Evolutionary conservation across 53 echinoderm and acorn worm genomes (phyloP).

Genomic region (Luidia sarsii): DNA sequence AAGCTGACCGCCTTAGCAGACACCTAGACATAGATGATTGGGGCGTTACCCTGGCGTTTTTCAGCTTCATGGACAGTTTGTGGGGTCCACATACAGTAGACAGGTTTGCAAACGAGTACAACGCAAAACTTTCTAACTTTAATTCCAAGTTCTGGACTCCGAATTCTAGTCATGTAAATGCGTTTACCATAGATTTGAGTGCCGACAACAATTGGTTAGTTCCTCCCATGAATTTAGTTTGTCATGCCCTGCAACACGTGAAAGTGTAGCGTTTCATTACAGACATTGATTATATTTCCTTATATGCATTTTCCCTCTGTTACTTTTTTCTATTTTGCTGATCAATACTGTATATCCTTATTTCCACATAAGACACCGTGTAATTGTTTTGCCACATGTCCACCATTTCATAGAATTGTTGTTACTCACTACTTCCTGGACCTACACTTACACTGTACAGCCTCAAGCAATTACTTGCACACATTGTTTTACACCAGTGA

Average conservation of each 20-base stretch:
- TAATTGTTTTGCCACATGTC: too few species aligned
- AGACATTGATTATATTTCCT: too few species aligned
- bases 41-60: not conserved
- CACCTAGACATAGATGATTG: not conserved
- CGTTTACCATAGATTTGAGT: not conserved
- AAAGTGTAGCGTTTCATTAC: too few species aligned
- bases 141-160: conserved; percentile 3
- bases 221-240: not conserved
- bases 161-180: not conserved
- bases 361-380: too few species aligned
- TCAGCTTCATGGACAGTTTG: not conserved
- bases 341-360: too few species aligned
- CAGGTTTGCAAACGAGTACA: conserved; percentile 1
- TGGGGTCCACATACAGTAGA: conserved; percentile 6
- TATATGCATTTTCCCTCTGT: too few species aligned
- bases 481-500: too few species aligned
- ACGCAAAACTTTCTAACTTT: not conserved
- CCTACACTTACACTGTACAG: too few species aligned
- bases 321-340: too few species aligned
- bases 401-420: too few species aligned
- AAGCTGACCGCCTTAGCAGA: not conserved
- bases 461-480: too few species aligned
- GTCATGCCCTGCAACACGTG: not conserved
- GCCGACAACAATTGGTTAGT: conserved; percentile 17
- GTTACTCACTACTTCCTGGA: too few species aligned